Conservation (phyloP, 2,888 invertebrate species). For the Drosophila fungiperda region DNA sequence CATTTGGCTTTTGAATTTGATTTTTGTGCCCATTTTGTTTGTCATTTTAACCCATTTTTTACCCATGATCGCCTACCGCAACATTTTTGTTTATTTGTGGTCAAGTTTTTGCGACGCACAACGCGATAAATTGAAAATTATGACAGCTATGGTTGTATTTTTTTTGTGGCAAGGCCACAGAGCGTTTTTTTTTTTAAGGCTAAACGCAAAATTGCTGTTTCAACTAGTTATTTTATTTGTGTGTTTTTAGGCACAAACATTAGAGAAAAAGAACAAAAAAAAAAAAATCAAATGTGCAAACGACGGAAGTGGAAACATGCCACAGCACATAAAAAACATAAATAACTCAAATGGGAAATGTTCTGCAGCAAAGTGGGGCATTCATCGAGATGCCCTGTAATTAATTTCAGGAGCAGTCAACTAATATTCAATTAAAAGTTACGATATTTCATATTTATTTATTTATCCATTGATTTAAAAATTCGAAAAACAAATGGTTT, state of each 20-base stretch:
- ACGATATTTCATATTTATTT: neutral
- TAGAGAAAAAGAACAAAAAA: conserved; percentile 22
- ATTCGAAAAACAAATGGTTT: neutral
- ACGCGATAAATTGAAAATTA: conserved; percentile 67
- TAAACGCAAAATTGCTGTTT: conserved; percentile 16
- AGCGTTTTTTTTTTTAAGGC: conserved; percentile 19
- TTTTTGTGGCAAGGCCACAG: conserved; percentile 43
- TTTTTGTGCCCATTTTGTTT: conserved; percentile 52
- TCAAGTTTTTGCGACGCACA: conserved; percentile 25
- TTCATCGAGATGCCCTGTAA: conserved; percentile 20
- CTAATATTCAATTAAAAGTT: neutral
- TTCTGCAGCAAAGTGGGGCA: neutral
- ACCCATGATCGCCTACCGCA: conserved; percentile 51
- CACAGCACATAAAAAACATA: conserved; percentile 14
- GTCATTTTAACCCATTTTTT: conserved; percentile 75
- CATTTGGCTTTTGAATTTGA: conserved; percentile 5
- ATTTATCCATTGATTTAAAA: neutral
- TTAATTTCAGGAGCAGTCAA: neutral
- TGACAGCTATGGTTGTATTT: conserved; percentile 57
- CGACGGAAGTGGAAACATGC: conserved; percentile 44
- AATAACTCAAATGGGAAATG: conserved; percentile 6
- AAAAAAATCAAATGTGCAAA: conserved; percentile 25
- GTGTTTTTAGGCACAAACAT: conserved; percentile 1
- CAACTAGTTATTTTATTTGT: conserved; percentile 38
- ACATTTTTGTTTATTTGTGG: conserved; percentile 60